Percentiles rank a stretch among this genome's conserved stretches.
Evolutionary conservation across 2,888 invertebrate genomes (phyloP).

Genomic region (Meiosimyza decipiens): DNA sequence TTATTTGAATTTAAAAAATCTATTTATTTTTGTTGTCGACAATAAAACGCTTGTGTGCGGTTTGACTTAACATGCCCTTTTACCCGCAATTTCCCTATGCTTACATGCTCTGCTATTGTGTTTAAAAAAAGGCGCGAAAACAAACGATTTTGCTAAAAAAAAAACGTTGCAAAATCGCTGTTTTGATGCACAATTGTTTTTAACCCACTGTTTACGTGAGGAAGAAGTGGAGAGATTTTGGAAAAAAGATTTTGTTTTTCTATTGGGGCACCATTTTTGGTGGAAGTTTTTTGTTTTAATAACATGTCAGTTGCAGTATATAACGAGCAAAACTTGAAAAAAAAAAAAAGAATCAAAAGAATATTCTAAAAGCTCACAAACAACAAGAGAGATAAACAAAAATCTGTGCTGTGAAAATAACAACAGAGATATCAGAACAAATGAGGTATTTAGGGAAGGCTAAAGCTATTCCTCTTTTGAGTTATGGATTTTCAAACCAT

Average conservation of each 20-base stretch:
- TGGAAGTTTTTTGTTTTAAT: slow-evolving; percentile 51
- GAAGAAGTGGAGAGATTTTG: not conserved
- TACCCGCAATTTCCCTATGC: not conserved
- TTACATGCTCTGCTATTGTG: too few relatives aligned
- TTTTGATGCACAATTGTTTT: slow-evolving; percentile 16
- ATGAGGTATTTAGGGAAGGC: too few relatives aligned
- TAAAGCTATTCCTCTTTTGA: too few relatives aligned
- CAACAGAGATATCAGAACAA: too few relatives aligned
- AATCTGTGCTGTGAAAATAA: slow-evolving; percentile 40
- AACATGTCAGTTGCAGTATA: slow-evolving; percentile 57
- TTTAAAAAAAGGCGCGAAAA: not conserved
- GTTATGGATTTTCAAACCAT: too few relatives aligned
- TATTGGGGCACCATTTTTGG: slow-evolving; percentile 3
- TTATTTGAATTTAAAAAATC: slow-evolving; percentile 7
- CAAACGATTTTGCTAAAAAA: not conserved
- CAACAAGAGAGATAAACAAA: slow-evolving; percentile 34
- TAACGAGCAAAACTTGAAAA: slow-evolving; percentile 12
- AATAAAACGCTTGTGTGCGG: slow-evolving; percentile 28
- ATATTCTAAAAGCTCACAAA: slow-evolving; percentile 15
- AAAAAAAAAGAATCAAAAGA: slow-evolving; percentile 24
- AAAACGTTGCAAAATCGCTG: slow-evolving; percentile 23
- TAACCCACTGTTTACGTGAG: not conserved
- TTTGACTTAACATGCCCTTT: not conserved
- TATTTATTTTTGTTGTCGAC: slow-evolving; percentile 14
- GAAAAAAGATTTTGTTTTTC: not conserved